Percentiles rank a stretch among this genome's conserved stretches.
These are phyloP conservation scores for Plectropomus leopardus DNA, from an alignment of 2,113 vertebrate genomes.

Conservation along the genomic window DNA sequence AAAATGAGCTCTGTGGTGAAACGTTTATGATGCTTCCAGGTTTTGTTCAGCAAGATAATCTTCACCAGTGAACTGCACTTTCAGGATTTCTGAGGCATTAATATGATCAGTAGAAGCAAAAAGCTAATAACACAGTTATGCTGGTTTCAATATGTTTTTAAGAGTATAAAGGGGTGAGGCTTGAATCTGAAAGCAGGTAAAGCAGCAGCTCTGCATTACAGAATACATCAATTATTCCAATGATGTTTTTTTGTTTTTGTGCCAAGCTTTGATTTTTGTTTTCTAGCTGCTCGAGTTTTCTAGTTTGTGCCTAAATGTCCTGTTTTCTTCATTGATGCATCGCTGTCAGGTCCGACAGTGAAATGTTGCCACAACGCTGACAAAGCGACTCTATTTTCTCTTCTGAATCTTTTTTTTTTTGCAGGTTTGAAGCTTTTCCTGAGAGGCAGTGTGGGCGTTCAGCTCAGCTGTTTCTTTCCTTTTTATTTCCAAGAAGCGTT, in stretches of 20 bases:
- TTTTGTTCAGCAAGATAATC: too few relatives aligned
- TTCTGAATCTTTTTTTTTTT: background rate
- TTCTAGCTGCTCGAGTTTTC: background rate
- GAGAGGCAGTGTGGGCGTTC: conserved; percentile 19
- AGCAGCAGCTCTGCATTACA: background rate
- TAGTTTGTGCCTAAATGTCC: background rate
- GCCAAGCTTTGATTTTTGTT: background rate
- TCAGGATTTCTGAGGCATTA: too few relatives aligned
- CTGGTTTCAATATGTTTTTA: background rate
- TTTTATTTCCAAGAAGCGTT: background rate
- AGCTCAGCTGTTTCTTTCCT: background rate
- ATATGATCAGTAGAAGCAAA: too few relatives aligned
- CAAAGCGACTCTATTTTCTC: background rate
- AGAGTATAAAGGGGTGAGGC: background rate
- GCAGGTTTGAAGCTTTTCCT: conserved; percentile 29
- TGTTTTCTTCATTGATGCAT: background rate
- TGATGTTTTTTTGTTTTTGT: background rate
- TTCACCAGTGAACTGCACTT: too few relatives aligned
- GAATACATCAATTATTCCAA: background rate
- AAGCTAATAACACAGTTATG: too few relatives aligned
- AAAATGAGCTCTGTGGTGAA: too few relatives aligned
- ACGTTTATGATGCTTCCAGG: too few relatives aligned
- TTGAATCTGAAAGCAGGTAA: background rate
- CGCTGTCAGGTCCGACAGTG: background rate
- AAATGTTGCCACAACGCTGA: conserved; percentile 15